Evolutionary conservation across 2,888 invertebrate species (phyloP), one percentile per base, ranked within the genome.

Genomic region (Shargacucullia verbasci): DNA sequence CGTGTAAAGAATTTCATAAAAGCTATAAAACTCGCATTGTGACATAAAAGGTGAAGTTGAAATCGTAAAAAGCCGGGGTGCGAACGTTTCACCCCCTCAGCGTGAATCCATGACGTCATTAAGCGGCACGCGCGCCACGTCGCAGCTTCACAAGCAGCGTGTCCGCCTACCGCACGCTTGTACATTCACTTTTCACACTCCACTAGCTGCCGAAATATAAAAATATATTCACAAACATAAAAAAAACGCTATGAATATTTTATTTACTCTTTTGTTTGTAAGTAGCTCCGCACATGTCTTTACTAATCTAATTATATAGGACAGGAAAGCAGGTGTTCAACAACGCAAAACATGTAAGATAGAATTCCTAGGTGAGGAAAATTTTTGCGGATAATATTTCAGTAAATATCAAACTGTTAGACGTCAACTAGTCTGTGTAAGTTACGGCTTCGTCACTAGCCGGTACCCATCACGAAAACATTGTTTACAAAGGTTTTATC

Each of bases 1-100:
- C 87, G 90, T 87, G 89, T 89, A 87, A 89, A 88, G 86, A 87
- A 89, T 89, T 88, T 85, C 82, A 86, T 88, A 88, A 87, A 87
- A 85, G 89, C 87, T 79, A 88, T 91, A 90, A 91, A 92, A 89
- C 84, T 89, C 83, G 79, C 85, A 86, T 87, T 87, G 85, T 85
- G 85, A 85, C 82, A 88, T 88, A 87, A 88, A 90, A 89, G 86
- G 87, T 90, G 85, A 89, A 88, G 86, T 89, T 87, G 82, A 83
- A 89, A 90, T 86, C 87, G 84, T 89, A 88, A 88, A 89, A 86
- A 82, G 79, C 64, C 76, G 80, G 86, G 85, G 85, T 86, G 85
- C 76, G 66, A 82, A 80, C 60, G 68, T 45, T 59, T 75, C 75
- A 57, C 80, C 82, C 84, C 80, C 77, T 78, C 73, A 65, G 78